A percentile compares a stretch with the other conserved stretches of the same genome.
Evolutionary conservation across 2,797 vertebrate species (phyloP).

Genomic region (Oryzias dopingdopingensis): DNA sequence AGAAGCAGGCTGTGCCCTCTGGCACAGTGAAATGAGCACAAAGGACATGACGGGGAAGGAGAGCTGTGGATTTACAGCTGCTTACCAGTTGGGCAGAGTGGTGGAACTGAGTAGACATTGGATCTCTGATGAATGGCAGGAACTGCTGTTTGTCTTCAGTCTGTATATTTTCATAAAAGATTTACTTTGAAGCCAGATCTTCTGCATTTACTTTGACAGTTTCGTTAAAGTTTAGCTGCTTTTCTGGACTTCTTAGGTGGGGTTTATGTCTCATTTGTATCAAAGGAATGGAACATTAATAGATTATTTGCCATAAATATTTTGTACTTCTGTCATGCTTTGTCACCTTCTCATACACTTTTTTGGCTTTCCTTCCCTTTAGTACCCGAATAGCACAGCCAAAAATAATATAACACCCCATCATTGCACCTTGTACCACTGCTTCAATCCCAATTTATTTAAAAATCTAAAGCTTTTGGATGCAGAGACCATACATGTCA

Average conservation of each 20-base stretch:
- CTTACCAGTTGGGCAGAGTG: conserved; percentile 45
- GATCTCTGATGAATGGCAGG: conserved; percentile 1
- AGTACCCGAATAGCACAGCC: conserved; percentile 53
- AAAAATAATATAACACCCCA: conserved; percentile 63
- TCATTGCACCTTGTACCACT: conserved; percentile 54
- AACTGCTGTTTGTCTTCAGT: conserved; percentile 15
- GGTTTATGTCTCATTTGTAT: too few relatives aligned
- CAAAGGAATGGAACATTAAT: too few relatives aligned
- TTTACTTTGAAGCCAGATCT: too few relatives aligned
- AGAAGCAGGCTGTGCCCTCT: conserved; percentile 66
- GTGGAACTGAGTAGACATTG: conserved; percentile 20
- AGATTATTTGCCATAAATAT: too few relatives aligned
- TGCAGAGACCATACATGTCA: neutral
- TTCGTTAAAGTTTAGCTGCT: too few relatives aligned
- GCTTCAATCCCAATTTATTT: conserved; percentile 33
- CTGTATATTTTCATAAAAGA: neutral
- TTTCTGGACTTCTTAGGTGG: too few relatives aligned
- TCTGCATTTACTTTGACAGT: too few relatives aligned
- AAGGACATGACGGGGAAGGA: conserved; percentile 55
- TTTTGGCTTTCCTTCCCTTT: conserved; percentile 24
- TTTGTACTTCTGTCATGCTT: conserved; percentile 3
- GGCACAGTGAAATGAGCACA: conserved; percentile 53
- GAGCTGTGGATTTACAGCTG: conserved; percentile 69
- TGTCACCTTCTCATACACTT: conserved; percentile 17
- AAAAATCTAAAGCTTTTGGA: too few relatives aligned